Evolutionary conservation across 2,113 vertebrate genomes (phyloP), one percentile per base, ranked within the genome.

Genomic region (Laticauda laticaudata): DNA sequence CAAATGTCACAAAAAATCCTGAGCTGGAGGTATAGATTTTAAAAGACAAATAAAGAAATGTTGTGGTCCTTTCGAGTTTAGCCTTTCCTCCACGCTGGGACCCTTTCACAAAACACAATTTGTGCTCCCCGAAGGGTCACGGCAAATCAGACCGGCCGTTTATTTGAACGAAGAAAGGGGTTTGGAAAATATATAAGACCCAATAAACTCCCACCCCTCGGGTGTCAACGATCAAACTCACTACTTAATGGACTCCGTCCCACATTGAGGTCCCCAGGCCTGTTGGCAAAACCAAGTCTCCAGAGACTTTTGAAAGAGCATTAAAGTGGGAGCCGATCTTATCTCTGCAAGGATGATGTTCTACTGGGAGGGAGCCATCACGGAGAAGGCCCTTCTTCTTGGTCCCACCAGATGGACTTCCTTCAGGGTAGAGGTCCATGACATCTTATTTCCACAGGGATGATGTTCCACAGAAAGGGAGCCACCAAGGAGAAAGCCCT

Each of bases 21-120:
- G 90, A 95, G 96, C 93, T 97, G 97, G 92, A 96, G 96, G 95
- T n/a, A 93, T 94, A 2, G n/a, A 64, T 94, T 92, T 59, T 43
- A 95, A 92, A 97, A 97, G n/a, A 57, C 96, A 97, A 98, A 98
- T 97, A 96, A 96, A 96, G 97, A 97, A 96, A 97, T 54, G 96
- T 95, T 96, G 43, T 96, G 96, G 95, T 91, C 81, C 93, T 18
- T 61, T 94, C 1, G 93, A 87, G 69, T 95, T 51, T 93, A 94
- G 89, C 89, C 94, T 97, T 95, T 96, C 92, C 93, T 90, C 94
- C 89, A 3, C 87, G 86, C 89, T 90, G 94, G 95, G 95, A 81
- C 0, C 34, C 55, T 9, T 94, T 85, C 87, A 6, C 11, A 45
- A 94, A 92, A 90, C 26, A 69, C 45, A 0, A 0, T 86, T 94